phyloP scores from a whole-genome alignment of 2,113 vertebrate genomes.

The Delphinus delphis region DNA sequence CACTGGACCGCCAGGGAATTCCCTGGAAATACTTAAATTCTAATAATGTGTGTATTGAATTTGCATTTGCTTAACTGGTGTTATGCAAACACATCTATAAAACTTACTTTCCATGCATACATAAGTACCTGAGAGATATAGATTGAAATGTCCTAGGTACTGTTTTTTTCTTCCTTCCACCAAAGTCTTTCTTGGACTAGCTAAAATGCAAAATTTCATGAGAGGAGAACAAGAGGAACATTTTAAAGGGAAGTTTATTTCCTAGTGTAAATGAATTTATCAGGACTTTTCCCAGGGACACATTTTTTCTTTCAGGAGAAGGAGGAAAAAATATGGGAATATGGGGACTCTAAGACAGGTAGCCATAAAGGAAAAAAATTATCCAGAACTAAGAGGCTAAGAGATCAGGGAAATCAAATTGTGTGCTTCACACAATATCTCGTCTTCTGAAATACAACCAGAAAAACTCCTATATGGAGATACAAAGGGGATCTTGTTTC shows the following conservation, averaged over 20 bases:
- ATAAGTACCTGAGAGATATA: not conserved
- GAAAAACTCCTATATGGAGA: not conserved
- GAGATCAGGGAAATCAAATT: not conserved
- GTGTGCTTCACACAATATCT: not conserved
- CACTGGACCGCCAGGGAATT: not conserved
- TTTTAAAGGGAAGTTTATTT: not conserved
- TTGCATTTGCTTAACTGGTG: not conserved
- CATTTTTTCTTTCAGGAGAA: not conserved
- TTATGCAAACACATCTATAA: not conserved
- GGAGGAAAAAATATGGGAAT: not conserved
- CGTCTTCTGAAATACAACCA: not conserved
- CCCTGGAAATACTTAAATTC: slow-evolving; percentile 12
- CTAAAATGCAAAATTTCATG: not conserved
- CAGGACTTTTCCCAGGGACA: not conserved
- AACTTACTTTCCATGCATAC: not conserved
- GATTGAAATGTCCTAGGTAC: not conserved
- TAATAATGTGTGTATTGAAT: not conserved
- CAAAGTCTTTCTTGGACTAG: not conserved
- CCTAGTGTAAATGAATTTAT: not conserved
- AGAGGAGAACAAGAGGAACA: not conserved
- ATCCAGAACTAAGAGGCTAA: not conserved
- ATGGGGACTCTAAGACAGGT: not conserved
- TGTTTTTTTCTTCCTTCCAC: not conserved
- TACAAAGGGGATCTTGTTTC: not conserved
- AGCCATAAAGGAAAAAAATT: not conserved